Percentiles rank a stretch among this genome's conserved stretches.
Conservation (phyloP, 2,797 vertebrate species). For the Sebastes hopkinsi region DNA sequence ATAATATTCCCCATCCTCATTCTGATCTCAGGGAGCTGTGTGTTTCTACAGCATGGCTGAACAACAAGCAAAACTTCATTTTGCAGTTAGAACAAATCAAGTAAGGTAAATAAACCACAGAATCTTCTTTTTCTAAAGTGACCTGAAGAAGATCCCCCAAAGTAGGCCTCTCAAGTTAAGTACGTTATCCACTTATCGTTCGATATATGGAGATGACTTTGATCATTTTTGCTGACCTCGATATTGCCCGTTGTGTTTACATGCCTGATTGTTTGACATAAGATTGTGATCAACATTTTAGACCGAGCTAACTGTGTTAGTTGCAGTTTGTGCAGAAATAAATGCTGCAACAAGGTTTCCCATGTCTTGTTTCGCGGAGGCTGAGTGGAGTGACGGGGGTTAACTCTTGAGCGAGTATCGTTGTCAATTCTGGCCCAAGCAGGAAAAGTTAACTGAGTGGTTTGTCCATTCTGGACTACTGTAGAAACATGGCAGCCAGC, state of each 20-base stretch:
- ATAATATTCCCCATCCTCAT: slow-evolving; percentile 41
- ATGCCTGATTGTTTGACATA: background rate
- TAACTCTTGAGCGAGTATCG: fast-evolving
- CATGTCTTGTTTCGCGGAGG: background rate
- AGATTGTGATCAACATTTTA: background rate
- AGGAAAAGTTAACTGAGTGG: background rate
- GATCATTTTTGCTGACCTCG: background rate
- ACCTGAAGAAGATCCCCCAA: background rate
- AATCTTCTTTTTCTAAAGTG: slow-evolving; percentile 8
- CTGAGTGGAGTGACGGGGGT: background rate
- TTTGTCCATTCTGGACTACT: too few relatives aligned
- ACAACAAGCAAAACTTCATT: slow-evolving; percentile 32
- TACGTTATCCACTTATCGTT: too few relatives aligned
- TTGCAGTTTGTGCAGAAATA: too few relatives aligned
- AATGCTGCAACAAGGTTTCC: background rate
- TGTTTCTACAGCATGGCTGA: slow-evolving; percentile 5
- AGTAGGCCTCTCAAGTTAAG: too few relatives aligned
- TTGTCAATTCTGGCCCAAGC: background rate
- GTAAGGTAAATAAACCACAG: background rate
- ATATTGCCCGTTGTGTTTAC: background rate
- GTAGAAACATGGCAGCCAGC: too few relatives aligned
- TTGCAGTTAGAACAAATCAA: background rate
- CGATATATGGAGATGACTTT: background rate
- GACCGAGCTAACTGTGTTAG: too few relatives aligned
- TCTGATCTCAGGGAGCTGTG: slow-evolving; percentile 26